phyloP scores from a whole-genome alignment of 2,113 vertebrate genomes.

The Chiloscyllium plagiosum region DNA sequence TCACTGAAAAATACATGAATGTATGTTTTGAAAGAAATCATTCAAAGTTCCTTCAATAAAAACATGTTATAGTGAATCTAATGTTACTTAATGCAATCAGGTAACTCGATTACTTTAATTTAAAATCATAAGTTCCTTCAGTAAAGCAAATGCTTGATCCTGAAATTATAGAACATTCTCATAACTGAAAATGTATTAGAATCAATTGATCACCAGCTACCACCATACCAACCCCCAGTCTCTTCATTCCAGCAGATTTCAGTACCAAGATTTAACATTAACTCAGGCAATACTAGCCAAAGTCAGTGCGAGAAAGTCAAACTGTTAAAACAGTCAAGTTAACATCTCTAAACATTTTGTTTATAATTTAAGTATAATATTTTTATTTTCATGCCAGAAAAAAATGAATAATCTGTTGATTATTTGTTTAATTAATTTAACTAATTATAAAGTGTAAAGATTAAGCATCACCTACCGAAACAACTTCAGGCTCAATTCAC shows the following conservation, averaged over 20 bases:
- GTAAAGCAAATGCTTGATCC: conserved; percentile 1
- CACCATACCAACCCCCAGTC: too few relatives aligned
- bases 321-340: neutral
- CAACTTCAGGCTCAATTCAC: neutral
- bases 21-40: neutral
- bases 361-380: neutral
- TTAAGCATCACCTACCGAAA: neutral
- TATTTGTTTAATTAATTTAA: conserved; percentile 34
- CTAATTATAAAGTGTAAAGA: neutral
- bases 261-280: neutral
- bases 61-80: neutral
- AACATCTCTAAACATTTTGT: neutral
- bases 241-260: neutral
- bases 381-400: neutral
- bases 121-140: conserved; percentile 1
- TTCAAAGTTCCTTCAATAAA: neutral
- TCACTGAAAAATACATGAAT: neutral
- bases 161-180: neutral
- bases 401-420: neutral
- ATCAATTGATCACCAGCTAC: neutral
- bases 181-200: neutral
- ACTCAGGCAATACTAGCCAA: neutral
- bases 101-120: neutral
- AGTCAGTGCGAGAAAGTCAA: neutral
- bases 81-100: neutral